A percentile compares a stretch with the other conserved stretches of the same genome.
These are phyloP conservation scores for Caenorhabditis briggsae DNA, from an alignment of 1,140 invertebrate species.

Conservation along the genomic window DNA sequence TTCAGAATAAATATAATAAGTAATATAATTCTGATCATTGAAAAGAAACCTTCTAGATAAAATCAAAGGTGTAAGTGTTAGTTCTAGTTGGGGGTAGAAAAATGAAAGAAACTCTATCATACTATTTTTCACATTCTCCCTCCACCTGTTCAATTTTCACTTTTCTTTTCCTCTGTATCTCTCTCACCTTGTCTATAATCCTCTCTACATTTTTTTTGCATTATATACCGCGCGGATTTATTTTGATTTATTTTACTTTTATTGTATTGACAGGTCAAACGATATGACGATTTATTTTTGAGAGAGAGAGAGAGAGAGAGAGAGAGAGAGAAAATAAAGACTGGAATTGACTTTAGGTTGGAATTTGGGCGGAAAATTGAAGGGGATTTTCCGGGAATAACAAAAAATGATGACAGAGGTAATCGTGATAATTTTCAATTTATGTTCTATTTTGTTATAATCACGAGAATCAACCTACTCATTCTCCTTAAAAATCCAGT, in stretches of 20 bases:
- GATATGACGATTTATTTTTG: neutral
- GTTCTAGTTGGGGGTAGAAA: neutral
- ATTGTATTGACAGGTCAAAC: slow-evolving; percentile 46
- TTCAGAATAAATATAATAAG: neutral
- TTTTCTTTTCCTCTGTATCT: neutral
- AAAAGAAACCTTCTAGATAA: neutral
- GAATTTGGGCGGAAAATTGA: no score
- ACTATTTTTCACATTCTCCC: neutral
- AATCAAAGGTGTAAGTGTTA: neutral
- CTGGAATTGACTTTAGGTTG: neutral
- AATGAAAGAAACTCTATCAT: neutral
- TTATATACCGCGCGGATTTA: slow-evolving; percentile 20
- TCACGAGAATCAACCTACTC: no score
- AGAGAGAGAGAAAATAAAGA: neutral
- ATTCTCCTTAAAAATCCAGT: no score
- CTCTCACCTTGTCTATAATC: neutral
- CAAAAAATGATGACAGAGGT: no score
- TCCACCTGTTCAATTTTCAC: slow-evolving; percentile 25
- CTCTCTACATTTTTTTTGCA: neutral
- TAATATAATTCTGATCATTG: neutral
- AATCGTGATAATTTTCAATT: no score
- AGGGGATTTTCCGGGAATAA: no score
- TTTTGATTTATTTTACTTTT: slow-evolving; percentile 25
- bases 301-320: neutral
- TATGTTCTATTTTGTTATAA: no score